Base-by-base conservation (phyloP, 1,140 invertebrate genomes). In the Trichoplusia ni region DNA sequence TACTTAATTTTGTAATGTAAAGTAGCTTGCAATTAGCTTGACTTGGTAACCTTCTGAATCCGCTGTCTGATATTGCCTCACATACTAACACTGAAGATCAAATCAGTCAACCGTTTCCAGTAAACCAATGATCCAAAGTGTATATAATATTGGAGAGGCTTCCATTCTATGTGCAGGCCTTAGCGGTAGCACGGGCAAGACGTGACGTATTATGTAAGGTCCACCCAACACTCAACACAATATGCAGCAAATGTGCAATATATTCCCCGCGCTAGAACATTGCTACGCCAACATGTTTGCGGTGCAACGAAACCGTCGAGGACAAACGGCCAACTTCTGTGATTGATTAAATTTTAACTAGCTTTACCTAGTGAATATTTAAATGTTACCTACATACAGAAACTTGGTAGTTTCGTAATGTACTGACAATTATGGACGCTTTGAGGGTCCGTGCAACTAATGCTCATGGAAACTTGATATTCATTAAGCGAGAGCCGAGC, bases 171-270 rank as follows among this genome's bases (percentile, higher is more conserved):
- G 37, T 42, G 60, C 38, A 18, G 38, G 31, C 21, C 47, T 63
- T 35, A 44, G 51, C n/a, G 38, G 29, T 38, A 47, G 29, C 62
- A 64, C 11, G 21, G 29, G 27, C 14, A 6, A 33, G 18, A 64
- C 51, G 62, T 64, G 62, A 64, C 40, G 62, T 56, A 64, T 58
- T 58, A 64, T 64, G 19, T 63, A 19, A 29, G 35, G 40, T 37
- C 61, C 61, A 44, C 61, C 35, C 21, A 64, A 33, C 61, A 54
- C 37, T 64, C 37, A 35, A 64, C 62, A 64, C 62, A 49, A 35
- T 64, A 46, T 58, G 62, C 62, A 64, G 49, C 53, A 31, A 64
- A 64, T 64, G 38, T 56, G 51, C 62, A 64, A 37, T 42, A 27
- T 54, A 40, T 38, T 62, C 37, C 23, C 23, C 21, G 23, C 25